A percentile compares a stretch with the other conserved stretches of the same genome.
Conservation (phyloP, 1,140 invertebrate genomes). For the Eueides isabella region DNA sequence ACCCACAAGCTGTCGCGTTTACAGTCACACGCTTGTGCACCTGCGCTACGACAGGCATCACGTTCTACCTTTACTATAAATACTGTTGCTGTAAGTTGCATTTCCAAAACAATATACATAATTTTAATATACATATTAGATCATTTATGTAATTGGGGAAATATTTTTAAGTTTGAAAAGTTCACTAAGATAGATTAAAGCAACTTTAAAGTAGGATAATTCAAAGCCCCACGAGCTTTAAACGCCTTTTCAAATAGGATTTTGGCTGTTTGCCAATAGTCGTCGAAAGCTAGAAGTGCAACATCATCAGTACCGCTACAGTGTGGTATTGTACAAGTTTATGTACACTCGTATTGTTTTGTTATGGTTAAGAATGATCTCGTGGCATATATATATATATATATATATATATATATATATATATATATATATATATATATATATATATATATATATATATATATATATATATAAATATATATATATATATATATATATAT, state of each 20-base stretch:
- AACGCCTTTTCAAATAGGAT: neutral
- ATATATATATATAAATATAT: no score
- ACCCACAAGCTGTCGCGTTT: no score
- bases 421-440: no score
- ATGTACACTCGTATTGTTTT: neutral
- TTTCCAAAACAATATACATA: no score
- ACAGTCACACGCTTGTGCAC: no score
- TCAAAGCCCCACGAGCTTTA: neutral
- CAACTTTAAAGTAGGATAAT: neutral
- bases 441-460: no score
- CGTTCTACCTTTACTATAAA: no score
- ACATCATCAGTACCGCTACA: neutral
- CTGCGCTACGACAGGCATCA: no score
- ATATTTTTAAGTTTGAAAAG: neutral
- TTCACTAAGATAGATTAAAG: neutral
- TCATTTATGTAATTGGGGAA: no score
- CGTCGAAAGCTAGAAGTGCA: neutral
- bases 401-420: slow-evolving; percentile 16
- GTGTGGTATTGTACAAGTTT: neutral
- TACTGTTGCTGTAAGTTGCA: no score
- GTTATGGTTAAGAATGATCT: neutral
- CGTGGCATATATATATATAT: neutral
- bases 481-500: no score
- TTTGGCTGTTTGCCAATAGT: neutral
- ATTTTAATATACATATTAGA: no score